Base-by-base conservation (phyloP, 2,113 vertebrate genomes). In the Beaufortia kweichowensis region DNA sequence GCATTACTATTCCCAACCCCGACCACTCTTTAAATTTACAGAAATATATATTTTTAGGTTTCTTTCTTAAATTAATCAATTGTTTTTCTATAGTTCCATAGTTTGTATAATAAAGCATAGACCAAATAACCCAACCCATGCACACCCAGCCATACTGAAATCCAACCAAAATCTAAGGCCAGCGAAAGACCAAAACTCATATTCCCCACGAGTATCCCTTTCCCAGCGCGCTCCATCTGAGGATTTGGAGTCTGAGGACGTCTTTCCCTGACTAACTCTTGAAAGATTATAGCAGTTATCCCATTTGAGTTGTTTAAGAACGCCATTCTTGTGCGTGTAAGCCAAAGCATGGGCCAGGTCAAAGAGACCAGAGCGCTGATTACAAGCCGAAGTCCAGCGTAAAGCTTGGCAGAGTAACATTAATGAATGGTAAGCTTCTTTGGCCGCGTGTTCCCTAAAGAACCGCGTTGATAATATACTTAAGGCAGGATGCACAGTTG, bases 381-480 rank as follows among this genome's bases (percentile, higher is more conserved):
- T 93, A 96, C 94, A 95, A 94, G 95, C 90, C 94, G 90, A 92
- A 93, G 91, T 92, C 92, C 92, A 93, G 93, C 95, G 96, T 95
- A 95, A 62, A 96, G 97, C 96, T 96, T 90, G 90, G 94, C 93
- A 91, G 95, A 96, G 94, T 96, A 97, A 97, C 95, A 97, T 96
- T 96, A 96, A 98, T 97, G 96, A 96, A 98, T 95, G 95, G 94
- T 98, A 98, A 98, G 95, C 96, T 96, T 93, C 96, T 98, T 96
- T 94, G 94, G 95, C 95, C 94, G 94, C 93, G 93, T 93, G 93
- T 94, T 95, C 94, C 91, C 95, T 93, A 96, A 97, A 96, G 95
- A 96, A 95, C 94, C 94, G 91, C 93, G 90, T 94, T 93, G 94
- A 96, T 97, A 96, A 98, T 96, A 95, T 94, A 96, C 95, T 98